Conservation (phyloP, 2,888 invertebrate genomes). For the Pogonocherus hispidulus region DNA sequence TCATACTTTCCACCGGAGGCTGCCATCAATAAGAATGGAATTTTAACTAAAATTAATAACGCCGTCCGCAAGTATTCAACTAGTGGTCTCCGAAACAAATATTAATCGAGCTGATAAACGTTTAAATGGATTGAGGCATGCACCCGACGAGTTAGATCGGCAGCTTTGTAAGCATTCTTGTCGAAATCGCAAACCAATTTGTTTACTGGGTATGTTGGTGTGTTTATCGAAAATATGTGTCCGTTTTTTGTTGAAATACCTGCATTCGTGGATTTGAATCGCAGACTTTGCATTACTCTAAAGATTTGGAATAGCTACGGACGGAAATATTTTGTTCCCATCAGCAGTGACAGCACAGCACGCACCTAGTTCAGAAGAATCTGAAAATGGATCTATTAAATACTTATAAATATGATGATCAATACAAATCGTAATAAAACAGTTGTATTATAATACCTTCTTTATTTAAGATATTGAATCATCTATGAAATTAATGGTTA, state of each 20-base stretch:
- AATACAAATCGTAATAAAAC: too few species aligned
- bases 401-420: too few species aligned
- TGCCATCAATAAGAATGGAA: slow-evolving; percentile 61
- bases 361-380: too few species aligned
- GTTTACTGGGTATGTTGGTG: slow-evolving; percentile 21
- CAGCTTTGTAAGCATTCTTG: slow-evolving; percentile 60
- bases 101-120: slow-evolving; percentile 61
- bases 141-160: slow-evolving; percentile 56
- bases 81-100: slow-evolving; percentile 62
- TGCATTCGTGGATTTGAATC: not conserved
- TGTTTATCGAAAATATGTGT: slow-evolving; percentile 15
- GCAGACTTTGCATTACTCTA: not conserved
- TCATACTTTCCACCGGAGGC: slow-evolving; percentile 55
- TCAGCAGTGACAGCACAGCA: too few species aligned
- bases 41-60: slow-evolving; percentile 67
- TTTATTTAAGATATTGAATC: too few species aligned
- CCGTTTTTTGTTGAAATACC: slow-evolving; percentile 8
- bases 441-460: too few species aligned
- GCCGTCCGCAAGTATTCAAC: slow-evolving; percentile 59
- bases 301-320: too few species aligned
- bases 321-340: too few species aligned
- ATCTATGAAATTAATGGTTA: too few species aligned
- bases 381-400: too few species aligned
- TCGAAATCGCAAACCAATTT: slow-evolving; percentile 53
- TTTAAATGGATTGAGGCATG: slow-evolving; percentile 62